Evolutionary conservation across 2,888 invertebrate genomes (phyloP), one percentile per base, ranked within the genome.

Genomic region (Phyllotreta cruciferae): DNA sequence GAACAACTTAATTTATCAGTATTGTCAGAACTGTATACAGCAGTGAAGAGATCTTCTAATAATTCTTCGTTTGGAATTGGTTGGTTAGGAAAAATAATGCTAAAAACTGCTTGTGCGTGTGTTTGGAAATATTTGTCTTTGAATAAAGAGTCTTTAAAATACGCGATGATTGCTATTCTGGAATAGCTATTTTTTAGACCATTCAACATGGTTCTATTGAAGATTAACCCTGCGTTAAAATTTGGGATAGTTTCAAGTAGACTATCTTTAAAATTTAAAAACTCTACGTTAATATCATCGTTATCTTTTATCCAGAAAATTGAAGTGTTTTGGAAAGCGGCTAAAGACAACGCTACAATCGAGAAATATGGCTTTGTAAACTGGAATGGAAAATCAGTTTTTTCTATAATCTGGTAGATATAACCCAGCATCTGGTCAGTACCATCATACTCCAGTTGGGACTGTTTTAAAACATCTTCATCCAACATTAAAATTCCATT

Each of bases 381-480:
- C 3, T 56, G 52, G 7, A 24, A 24, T 24, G 41, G 34, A 37
- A 56, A 63, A 13, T 70, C 63, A 2, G 66, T 66, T 10, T 57
- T 63, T 36, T 64, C 62, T 41, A 75, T 47, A 41, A 71, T 56
- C 14, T 68, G 50, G 14, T 74, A 73, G 5, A 73, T 63, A 52
- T 52, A 64, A n/a, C 69, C 41, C 36, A 77, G 60, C 36, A 76
- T 69, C 52, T 64, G 62, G 60, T 77, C 75, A 1, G 73, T 71
- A 36, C 72, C 67, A 24, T 73, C 72, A 13, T 67, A 71, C 0
- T 56, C 45, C 4, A 37, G 41, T 56, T 75, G 75, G 3, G 73
- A 70, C 6, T 66, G 50, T 44, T 60, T 58, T 37, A 75, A 56
- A 11, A 69, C 56, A 5, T 38, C 9, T 55, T 54, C 52, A 9